Conservation (phyloP, 1,140 invertebrate species). For the Polyergus mexicanus region DNA sequence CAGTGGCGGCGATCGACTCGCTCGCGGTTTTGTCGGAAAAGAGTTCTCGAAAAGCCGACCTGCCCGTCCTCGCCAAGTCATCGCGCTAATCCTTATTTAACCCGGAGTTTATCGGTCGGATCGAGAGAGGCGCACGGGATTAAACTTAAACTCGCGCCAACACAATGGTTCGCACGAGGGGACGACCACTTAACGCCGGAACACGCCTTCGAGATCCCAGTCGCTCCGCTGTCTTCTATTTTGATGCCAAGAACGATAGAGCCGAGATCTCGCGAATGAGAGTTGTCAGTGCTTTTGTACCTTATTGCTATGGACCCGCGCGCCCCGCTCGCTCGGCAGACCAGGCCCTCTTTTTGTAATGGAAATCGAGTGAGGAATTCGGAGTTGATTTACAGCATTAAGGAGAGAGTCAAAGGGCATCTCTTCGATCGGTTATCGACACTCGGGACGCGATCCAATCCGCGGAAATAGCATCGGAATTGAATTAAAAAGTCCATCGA, state of each 20-base stretch:
- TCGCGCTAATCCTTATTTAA: slow-evolving; percentile 80
- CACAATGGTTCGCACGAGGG: slow-evolving; percentile 65
- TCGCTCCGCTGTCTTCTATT: slow-evolving; percentile 49
- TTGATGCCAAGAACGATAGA: slow-evolving; percentile 46
- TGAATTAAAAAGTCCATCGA: slow-evolving; percentile 45
- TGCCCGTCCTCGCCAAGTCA: slow-evolving; percentile 72
- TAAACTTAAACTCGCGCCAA: slow-evolving; percentile 73
- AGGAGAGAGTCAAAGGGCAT: too few species aligned
- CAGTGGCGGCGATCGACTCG: neutral
- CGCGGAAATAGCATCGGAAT: neutral
- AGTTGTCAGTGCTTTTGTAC: slow-evolving; percentile 62
- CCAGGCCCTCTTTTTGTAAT: slow-evolving; percentile 70
- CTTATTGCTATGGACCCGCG: slow-evolving; percentile 16
- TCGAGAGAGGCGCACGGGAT: slow-evolving; percentile 70
- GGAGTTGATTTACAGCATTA: slow-evolving; percentile 17
- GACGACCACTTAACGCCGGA: slow-evolving; percentile 67
- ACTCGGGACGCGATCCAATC: neutral
- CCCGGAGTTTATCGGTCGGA: slow-evolving; percentile 73
- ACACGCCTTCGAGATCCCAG: slow-evolving; percentile 13
- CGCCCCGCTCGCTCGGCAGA: slow-evolving; percentile 18
- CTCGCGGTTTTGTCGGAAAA: slow-evolving; percentile 24
- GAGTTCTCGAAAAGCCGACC: slow-evolving; percentile 12
- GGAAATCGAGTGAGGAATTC: slow-evolving; percentile 77
- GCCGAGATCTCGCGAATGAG: slow-evolving; percentile 30
- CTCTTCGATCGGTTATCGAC: slow-evolving; percentile 23